phyloP scores from a whole-genome alignment of 2,888 invertebrate genomes.

The Patella caerulea region DNA sequence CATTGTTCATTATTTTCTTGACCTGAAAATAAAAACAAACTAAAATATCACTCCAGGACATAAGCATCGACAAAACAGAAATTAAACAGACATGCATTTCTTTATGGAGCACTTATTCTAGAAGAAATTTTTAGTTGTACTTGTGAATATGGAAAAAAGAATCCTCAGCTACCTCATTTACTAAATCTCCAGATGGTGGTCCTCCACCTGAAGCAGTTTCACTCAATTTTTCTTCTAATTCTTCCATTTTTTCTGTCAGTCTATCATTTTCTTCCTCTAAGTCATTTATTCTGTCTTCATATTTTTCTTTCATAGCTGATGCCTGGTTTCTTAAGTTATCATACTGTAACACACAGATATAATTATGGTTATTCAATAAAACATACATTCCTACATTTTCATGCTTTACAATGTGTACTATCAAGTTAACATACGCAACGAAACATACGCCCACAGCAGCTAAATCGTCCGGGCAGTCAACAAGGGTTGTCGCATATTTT shows the following conservation, averaged over 20 bases:
- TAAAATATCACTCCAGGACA: background rate
- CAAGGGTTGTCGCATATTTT: too few species aligned
- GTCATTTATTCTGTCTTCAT: constrained; percentile 63
- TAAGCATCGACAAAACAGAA: background rate
- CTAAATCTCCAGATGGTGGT: background rate
- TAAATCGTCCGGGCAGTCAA: too few species aligned
- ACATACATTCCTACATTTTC: too few species aligned
- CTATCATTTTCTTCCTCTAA: constrained; percentile 55
- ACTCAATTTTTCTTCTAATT: constrained; percentile 26
- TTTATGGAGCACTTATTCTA: too few species aligned
- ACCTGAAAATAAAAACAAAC: constrained; percentile 46
- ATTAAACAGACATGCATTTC: too few species aligned
- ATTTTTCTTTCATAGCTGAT: constrained; percentile 63
- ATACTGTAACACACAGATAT: constrained; percentile 49
- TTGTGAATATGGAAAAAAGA: too few species aligned
- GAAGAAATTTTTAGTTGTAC: too few species aligned
- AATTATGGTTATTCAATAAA: too few species aligned
- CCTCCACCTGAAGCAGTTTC: background rate
- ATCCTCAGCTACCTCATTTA: background rate
- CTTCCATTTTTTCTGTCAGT: constrained; percentile 38
- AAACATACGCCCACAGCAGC: too few species aligned
- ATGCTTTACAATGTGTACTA: too few species aligned
- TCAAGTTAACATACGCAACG: too few species aligned
- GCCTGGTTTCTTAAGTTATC: constrained; percentile 64
- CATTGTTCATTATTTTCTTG: constrained; percentile 69